Evolutionary conservation across 2,113 vertebrate species (phyloP).

Genomic region (Nansenia antarctica): DNA sequence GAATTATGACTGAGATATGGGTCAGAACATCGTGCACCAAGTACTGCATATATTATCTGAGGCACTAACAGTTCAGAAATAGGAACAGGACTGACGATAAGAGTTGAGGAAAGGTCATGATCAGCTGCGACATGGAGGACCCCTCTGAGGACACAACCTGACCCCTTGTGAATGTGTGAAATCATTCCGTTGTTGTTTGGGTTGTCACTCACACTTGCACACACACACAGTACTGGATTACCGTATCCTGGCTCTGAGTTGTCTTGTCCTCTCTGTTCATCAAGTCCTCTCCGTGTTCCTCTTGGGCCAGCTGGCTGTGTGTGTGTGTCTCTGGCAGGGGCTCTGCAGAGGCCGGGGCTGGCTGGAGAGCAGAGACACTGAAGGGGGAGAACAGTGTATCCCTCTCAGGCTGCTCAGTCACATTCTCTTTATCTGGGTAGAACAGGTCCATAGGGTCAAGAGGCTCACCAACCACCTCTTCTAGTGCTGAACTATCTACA

Average conservation of each 20-base stretch:
- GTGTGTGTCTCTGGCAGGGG: neutral
- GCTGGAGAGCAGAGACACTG: constrained; percentile 70
- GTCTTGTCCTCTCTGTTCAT: constrained; percentile 7
- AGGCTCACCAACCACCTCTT: constrained; percentile 21
- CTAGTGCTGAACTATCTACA: constrained; percentile 26
- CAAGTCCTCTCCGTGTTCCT: constrained; percentile 25
- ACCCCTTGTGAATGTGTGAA: constrained; percentile 21
- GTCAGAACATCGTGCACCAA: constrained; percentile 19
- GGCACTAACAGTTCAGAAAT: constrained; percentile 13
- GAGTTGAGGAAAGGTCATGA: constrained; percentile 11
- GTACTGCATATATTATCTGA: constrained; percentile 8
- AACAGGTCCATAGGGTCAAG: constrained; percentile 69
- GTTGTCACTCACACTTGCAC: constrained; percentile 10
- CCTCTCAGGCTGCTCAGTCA: constrained; percentile 39
- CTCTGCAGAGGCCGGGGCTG: constrained; percentile 61
- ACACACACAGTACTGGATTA: constrained; percentile 21
- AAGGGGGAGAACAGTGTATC: constrained; percentile 41
- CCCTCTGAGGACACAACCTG: too few relatives aligned
- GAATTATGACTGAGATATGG: constrained; percentile 11
- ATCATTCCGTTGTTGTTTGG: neutral
- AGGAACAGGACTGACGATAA: neutral
- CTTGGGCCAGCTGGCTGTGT: neutral
- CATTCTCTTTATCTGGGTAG: constrained; percentile 65
- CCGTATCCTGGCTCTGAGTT: constrained; percentile 8
- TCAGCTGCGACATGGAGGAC: too few relatives aligned